Conservation (phyloP, 2,888 invertebrate genomes). For the Napeogenes inachia region DNA sequence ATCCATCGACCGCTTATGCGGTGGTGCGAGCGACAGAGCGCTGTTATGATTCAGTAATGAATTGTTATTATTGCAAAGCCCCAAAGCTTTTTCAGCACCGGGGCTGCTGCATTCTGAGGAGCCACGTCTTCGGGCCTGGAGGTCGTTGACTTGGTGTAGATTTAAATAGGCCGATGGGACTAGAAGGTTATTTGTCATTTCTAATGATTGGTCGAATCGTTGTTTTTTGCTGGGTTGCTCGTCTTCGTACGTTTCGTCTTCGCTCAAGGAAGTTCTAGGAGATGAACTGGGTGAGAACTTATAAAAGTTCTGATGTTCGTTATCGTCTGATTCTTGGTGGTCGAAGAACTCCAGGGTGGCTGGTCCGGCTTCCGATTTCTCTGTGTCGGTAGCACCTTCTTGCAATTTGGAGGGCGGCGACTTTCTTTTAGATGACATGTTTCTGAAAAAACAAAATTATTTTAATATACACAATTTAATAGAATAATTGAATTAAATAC, state of each 20-base stretch:
- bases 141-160: slow-evolving; percentile 77
- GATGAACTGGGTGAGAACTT: slow-evolving; percentile 72
- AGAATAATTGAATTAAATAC: too few relatives aligned
- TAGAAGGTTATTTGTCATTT: slow-evolving; percentile 79
- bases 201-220: slow-evolving; percentile 77
- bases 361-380: slow-evolving; percentile 72
- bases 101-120: slow-evolving; percentile 87
- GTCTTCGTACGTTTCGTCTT: slow-evolving; percentile 80
- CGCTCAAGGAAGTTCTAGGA: slow-evolving; percentile 71
- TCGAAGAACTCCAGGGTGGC: slow-evolving; percentile 69
- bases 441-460: slow-evolving; percentile 80
- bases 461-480: slow-evolving; percentile 3
- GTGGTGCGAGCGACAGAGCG: slow-evolving; percentile 68
- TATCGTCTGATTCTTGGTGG: slow-evolving; percentile 63
- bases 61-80: slow-evolving; percentile 81
- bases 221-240: slow-evolving; percentile 79
- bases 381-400: slow-evolving; percentile 79
- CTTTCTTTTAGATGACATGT: slow-evolving; percentile 98
- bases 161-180: slow-evolving; percentile 73
- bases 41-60: slow-evolving; percentile 80
- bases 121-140: slow-evolving; percentile 67
- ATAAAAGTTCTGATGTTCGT: slow-evolving; percentile 63
- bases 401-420: slow-evolving; percentile 96
- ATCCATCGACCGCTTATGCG: slow-evolving; percentile 91
- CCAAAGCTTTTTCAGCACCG: slow-evolving; percentile 81